Evolutionary conservation across 1,140 invertebrate genomes (phyloP).

Genomic region (Drosophila obscura): DNA sequence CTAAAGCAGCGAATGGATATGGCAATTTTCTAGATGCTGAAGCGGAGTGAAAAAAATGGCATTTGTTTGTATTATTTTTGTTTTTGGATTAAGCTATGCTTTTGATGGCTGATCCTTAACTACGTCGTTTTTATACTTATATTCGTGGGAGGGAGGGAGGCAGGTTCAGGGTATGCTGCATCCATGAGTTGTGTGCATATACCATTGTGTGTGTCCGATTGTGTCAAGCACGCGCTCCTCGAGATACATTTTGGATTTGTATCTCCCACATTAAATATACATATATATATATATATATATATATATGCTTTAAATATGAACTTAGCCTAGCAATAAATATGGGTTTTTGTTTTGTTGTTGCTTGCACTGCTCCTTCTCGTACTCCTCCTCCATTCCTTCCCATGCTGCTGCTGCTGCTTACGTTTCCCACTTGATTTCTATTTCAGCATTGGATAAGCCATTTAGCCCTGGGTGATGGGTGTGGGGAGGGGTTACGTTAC

Average conservation of each 20-base stretch:
- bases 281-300: constrained; percentile 41
- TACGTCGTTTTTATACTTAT: constrained; percentile 29
- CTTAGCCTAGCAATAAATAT: constrained; percentile 77
- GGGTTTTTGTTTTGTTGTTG: not conserved
- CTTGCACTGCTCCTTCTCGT: no score
- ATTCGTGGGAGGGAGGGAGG: constrained; percentile 7
- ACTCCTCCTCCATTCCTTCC: constrained; percentile 11
- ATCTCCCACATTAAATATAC: constrained; percentile 40
- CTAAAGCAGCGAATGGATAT: constrained; percentile 14
- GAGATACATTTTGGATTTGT: constrained; percentile 40
- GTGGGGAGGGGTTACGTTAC: not conserved
- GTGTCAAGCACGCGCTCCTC: constrained; percentile 57
- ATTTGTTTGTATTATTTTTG: not conserved
- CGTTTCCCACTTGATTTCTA: constrained; percentile 7
- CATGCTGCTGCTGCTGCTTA: constrained; percentile 10
- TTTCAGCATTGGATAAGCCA: constrained; percentile 39
- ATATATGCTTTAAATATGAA: constrained; percentile 61
- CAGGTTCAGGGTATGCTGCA: constrained; percentile 30
- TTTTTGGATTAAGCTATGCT: constrained; percentile 66
- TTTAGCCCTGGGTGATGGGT: constrained; percentile 2
- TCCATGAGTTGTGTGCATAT: not conserved
- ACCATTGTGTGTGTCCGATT: constrained; percentile 18
- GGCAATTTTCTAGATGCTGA: constrained; percentile 22
- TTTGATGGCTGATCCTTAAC: constrained; percentile 55
- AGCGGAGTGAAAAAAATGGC: not conserved